Evolutionary conservation across 2,113 vertebrate species (phyloP).

Genomic region (Podarcis cretensis): DNA sequence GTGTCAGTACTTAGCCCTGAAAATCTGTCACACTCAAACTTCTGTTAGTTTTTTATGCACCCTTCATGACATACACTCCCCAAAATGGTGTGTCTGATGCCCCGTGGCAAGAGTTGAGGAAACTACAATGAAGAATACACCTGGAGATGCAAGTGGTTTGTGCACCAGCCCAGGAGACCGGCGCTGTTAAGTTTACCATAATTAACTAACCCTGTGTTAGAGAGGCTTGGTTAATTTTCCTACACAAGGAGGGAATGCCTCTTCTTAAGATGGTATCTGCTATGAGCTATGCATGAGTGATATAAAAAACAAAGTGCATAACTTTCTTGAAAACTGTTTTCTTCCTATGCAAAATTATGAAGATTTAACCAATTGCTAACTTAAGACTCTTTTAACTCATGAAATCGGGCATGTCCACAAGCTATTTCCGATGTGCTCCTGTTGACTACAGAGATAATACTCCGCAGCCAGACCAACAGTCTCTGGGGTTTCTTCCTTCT

Average conservation of each 20-base stretch:
- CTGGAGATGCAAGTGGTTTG: neutral
- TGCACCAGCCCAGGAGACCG: neutral
- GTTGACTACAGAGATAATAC: neutral
- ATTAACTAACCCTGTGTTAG: neutral
- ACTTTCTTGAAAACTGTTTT: neutral
- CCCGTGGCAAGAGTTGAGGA: neutral
- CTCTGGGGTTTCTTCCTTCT: rapidly evolving
- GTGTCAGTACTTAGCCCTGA: neutral
- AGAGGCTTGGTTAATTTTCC: neutral
- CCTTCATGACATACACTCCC: neutral
- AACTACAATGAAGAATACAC: neutral
- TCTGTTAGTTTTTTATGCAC: no score
- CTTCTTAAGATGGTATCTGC: neutral
- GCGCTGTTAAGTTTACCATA: neutral
- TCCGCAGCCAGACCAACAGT: neutral
- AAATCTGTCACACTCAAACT: no score
- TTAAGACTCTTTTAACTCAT: neutral
- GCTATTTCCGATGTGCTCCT: neutral
- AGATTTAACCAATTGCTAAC: neutral
- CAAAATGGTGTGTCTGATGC: neutral
- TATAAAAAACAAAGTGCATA: no score
- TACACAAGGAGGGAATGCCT: neutral
- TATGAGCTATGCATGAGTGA: neutral
- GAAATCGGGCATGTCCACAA: neutral
- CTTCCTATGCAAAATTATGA: neutral